These are phyloP conservation scores for Polietes domitor DNA, from an alignment of 2,888 invertebrate species.

Conservation along the genomic window DNA sequence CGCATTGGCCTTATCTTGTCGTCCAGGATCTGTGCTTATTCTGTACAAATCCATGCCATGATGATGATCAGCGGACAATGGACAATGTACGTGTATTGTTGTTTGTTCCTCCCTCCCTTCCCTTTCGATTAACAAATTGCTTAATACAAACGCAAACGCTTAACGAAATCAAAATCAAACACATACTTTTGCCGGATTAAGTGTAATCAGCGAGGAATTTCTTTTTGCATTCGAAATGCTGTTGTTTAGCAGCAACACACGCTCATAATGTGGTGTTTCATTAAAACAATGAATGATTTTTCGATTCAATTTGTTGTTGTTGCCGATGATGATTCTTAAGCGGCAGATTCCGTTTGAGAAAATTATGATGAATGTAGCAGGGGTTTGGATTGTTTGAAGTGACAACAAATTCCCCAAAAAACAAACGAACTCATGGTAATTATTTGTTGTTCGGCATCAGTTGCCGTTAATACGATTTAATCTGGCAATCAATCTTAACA, in stretches of 20 bases:
- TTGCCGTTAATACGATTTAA: no score
- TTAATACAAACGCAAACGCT: slow-evolving; percentile 61
- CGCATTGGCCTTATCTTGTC: background rate
- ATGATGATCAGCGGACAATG: background rate
- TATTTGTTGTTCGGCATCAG: no score
- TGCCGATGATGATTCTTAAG: background rate
- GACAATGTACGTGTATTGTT: background rate
- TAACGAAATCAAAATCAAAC: slow-evolving; percentile 39
- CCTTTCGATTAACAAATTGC: slow-evolving; percentile 65
- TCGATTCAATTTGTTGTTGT: slow-evolving; percentile 37
- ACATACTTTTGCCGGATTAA: slow-evolving; percentile 63
- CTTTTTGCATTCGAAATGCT: slow-evolving; percentile 29
- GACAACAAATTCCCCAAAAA: no score
- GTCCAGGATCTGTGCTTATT: background rate
- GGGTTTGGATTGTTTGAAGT: no score
- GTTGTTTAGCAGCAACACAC: background rate
- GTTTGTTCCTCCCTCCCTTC: background rate
- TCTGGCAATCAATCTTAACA: no score
- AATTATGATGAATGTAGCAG: slow-evolving; percentile 22
- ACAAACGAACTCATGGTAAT: no score
- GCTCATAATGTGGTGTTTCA: background rate
- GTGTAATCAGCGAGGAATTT: slow-evolving; percentile 64
- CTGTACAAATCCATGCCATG: background rate
- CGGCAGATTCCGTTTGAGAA: background rate
- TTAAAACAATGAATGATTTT: slow-evolving; percentile 39